A percentile compares a stretch with the other conserved stretches of the same genome.
phyloP scores from a whole-genome alignment of 2,113 vertebrate species.

The Anguilla rostrata region DNA sequence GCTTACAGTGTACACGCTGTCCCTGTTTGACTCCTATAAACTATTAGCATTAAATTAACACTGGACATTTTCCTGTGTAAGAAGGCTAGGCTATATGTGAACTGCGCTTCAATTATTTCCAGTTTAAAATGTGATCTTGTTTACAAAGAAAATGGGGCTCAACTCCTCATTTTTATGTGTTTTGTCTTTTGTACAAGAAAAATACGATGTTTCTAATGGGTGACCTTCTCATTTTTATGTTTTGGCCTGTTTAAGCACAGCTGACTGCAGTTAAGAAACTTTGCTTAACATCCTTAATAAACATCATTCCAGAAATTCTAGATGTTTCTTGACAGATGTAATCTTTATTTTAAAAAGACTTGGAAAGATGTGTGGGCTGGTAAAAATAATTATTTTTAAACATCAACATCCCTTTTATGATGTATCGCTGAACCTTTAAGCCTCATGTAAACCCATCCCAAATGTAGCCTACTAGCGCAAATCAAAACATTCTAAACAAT shows the following conservation, averaged over 20 bases:
- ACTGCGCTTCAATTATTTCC: no score
- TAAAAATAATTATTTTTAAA: background rate
- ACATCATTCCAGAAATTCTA: background rate
- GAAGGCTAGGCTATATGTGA: no score
- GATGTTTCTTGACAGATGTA: slow-evolving; percentile 2
- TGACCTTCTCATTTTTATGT: background rate
- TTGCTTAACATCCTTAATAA: background rate
- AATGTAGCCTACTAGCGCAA: background rate
- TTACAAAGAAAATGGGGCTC: background rate
- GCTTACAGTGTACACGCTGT: no score
- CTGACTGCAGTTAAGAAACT: background rate
- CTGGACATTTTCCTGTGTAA: no score
- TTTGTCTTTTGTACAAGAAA: background rate
- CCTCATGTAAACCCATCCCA: background rate
- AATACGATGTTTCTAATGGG: background rate
- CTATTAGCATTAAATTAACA: no score
- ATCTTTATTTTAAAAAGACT: background rate
- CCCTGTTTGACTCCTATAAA: no score
- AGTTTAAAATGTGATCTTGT: background rate
- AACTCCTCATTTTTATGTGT: background rate
- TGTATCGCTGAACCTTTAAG: background rate
- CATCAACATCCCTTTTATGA: background rate
- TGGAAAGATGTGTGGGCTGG: background rate
- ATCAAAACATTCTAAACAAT: background rate
- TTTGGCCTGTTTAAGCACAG: background rate